Evolutionary conservation across 1,140 invertebrate genomes (phyloP).

Genomic region (Eumeta japonica): DNA sequence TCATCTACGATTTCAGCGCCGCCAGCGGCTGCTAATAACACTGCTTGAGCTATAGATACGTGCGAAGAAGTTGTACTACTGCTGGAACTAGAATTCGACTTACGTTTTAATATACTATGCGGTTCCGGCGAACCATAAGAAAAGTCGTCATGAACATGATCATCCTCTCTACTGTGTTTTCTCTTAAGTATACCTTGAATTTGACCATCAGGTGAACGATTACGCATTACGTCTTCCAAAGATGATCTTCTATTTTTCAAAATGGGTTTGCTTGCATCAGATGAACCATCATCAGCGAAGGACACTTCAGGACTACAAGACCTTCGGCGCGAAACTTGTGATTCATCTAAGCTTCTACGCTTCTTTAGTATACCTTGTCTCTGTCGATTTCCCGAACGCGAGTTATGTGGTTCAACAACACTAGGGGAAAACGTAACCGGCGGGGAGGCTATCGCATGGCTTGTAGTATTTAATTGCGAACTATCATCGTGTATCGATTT

Average conservation of each 20-base stretch:
- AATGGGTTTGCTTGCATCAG: constrained; percentile 63
- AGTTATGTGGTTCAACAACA: constrained; percentile 61
- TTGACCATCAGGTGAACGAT: constrained; percentile 58
- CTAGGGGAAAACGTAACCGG: constrained; percentile 70
- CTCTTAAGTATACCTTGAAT: constrained; percentile 55
- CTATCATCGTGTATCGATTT: constrained; percentile 67
- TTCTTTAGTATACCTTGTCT: constrained; percentile 79
- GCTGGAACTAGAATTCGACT: constrained; percentile 63
- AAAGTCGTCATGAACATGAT: constrained; percentile 44
- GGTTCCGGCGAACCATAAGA: constrained; percentile 64
- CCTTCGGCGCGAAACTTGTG: constrained; percentile 65
- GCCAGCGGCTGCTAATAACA: constrained; percentile 65
- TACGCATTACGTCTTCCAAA: constrained; percentile 65
- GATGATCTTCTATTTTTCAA: constrained; percentile 70
- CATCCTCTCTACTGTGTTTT: constrained; percentile 54
- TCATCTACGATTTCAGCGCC: constrained; percentile 59
- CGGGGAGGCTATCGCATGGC: constrained; percentile 59
- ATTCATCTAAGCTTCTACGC: constrained; percentile 75
- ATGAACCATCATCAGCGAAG: constrained; percentile 58
- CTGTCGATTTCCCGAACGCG: constrained; percentile 55
- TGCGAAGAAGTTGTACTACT: constrained; percentile 61
- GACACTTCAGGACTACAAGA: constrained; percentile 69
- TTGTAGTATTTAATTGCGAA: constrained; percentile 54
- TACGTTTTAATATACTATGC: constrained; percentile 75
- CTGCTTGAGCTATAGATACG: constrained; percentile 69